phyloP scores from a whole-genome alignment of 1,140 invertebrate genomes.

The Hyposmocoma kahamanoa region DNA sequence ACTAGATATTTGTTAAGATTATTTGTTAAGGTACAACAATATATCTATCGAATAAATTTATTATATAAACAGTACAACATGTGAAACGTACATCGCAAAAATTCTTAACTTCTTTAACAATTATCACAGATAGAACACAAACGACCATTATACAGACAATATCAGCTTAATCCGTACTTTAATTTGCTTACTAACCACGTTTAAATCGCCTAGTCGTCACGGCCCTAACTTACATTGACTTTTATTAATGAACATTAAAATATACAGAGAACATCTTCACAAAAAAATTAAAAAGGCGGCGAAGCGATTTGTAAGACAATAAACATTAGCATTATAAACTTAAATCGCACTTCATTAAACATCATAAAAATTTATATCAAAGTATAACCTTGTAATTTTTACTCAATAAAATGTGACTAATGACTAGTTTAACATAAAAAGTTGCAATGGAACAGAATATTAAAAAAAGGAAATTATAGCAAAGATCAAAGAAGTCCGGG shows the following conservation, averaged over 20 bases:
- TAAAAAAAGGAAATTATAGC: no score
- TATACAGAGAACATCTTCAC: slow-evolving; percentile 32
- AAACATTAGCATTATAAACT: slow-evolving; percentile 35
- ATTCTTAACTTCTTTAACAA: no score
- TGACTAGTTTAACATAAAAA: slow-evolving; percentile 27
- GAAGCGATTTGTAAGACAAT: slow-evolving; percentile 29
- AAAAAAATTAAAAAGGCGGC: not conserved
- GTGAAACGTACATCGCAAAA: no score
- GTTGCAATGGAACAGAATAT: no score
- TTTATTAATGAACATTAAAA: slow-evolving; percentile 56
- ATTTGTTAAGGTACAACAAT: no score
- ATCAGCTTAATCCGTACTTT: not conserved
- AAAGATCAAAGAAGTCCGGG: no score
- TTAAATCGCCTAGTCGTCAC: slow-evolving; percentile 8
- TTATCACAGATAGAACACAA: no score
- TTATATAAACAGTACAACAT: no score
- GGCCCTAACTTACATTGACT: slow-evolving; percentile 28
- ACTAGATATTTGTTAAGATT: no score
- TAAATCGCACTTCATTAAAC: slow-evolving; percentile 13
- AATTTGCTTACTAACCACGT: not conserved
- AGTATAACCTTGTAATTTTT: slow-evolving; percentile 20
- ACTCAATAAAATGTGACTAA: slow-evolving; percentile 26
- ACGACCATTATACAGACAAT: not conserved
- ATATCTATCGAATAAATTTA: no score
- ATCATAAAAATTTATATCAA: slow-evolving; percentile 20